Evolutionary conservation across 2,888 invertebrate species (phyloP).

Genomic region (Netelia fuscicornis): DNA sequence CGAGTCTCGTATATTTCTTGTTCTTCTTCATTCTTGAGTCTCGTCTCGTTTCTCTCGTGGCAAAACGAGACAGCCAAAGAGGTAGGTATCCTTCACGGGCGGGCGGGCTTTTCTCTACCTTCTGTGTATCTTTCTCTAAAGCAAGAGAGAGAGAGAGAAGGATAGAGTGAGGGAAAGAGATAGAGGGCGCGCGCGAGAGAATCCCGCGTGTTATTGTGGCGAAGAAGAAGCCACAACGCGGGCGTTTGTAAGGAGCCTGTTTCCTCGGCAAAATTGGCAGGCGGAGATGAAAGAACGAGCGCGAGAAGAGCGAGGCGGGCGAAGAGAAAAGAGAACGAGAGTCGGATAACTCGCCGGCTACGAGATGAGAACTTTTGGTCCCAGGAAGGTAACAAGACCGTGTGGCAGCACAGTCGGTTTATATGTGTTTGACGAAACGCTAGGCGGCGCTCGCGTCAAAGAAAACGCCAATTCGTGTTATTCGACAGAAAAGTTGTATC

Average conservation of each 20-base stretch:
- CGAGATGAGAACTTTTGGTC: not conserved
- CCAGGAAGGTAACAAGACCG: not conserved
- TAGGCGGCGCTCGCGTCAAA: not conserved
- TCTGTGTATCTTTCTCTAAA: conserved; percentile 3
- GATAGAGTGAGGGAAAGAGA: too few relatives aligned
- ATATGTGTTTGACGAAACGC: not conserved
- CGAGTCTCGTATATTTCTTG: conserved; percentile 10
- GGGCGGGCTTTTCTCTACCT: not conserved
- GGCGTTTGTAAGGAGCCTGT: conserved; percentile 35
- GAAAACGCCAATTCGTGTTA: not conserved
- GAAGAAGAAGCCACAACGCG: conserved; percentile 35
- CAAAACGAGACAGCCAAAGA: conserved; percentile 65
- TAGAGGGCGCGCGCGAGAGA: too few relatives aligned
- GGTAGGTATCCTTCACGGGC: conserved; percentile 36
- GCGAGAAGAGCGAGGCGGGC: not conserved
- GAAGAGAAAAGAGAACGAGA: conserved; percentile 12
- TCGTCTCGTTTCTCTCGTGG: conserved; percentile 52
- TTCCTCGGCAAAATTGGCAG: conserved; percentile 67
- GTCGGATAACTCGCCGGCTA: not conserved
- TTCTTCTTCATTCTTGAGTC: conserved; percentile 41
- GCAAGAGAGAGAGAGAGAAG: conserved; percentile 3
- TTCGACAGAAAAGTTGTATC: not conserved
- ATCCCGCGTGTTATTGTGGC: conserved; percentile 55
- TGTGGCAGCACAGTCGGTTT: conserved; percentile 14
- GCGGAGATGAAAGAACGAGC: conserved; percentile 61